phyloP scores from a whole-genome alignment of 2,888 invertebrate genomes.

The Phania funesta region DNA sequence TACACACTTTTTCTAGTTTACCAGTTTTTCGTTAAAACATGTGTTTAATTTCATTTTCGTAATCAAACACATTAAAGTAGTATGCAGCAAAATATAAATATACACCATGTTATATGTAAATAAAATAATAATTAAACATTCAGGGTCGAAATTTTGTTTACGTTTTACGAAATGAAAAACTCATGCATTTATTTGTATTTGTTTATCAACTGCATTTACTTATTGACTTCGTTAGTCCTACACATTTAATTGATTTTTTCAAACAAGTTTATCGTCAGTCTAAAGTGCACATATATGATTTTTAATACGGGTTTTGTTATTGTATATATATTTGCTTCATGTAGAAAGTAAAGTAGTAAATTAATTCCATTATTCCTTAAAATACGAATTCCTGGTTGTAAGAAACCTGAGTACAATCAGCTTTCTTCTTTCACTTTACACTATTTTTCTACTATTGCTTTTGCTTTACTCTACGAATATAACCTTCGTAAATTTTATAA shows the following conservation, averaged over 20 bases:
- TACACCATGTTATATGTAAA: background rate
- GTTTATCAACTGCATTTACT: too few relatives aligned
- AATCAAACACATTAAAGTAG: background rate
- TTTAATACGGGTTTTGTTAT: background rate
- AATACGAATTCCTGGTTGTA: background rate
- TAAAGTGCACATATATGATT: background rate
- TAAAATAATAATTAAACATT: background rate
- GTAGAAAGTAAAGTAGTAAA: background rate
- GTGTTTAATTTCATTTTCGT: conserved; percentile 13
- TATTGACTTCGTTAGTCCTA: background rate
- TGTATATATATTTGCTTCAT: too few relatives aligned
- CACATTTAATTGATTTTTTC: conserved; percentile 43
- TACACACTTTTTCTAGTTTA: background rate
- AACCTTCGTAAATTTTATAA: too few relatives aligned
- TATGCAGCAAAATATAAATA: background rate
- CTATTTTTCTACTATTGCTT: background rate
- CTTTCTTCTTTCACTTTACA: background rate
- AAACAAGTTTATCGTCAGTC: background rate
- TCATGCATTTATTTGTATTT: background rate
- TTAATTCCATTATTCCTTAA: background rate
- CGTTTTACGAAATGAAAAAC: background rate
- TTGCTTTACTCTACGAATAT: too few relatives aligned
- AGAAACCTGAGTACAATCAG: conserved; percentile 30
- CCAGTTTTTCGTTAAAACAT: conserved; percentile 45
- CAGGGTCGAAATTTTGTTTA: conserved; percentile 19